phyloP scores from a whole-genome alignment of 35 echinoderm and acorn worm species.

The Anneissia japonica region DNA sequence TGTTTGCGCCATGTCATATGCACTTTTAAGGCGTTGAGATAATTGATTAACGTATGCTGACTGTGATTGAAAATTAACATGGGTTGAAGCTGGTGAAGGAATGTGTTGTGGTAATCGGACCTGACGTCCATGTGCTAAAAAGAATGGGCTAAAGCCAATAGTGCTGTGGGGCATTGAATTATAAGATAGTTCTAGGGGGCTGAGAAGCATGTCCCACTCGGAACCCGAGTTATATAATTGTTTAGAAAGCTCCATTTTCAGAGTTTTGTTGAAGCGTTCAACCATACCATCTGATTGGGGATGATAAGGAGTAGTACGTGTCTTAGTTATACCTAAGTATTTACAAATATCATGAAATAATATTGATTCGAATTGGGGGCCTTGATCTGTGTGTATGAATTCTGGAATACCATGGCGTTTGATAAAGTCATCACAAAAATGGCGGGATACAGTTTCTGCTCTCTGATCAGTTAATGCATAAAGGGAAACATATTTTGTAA shows the following conservation, averaged over 20 bases:
- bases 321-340: conserved; percentile 10
- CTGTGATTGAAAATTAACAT: too few relatives aligned
- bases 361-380: not conserved
- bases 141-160: conserved; percentile 15
- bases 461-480: conserved; percentile 42
- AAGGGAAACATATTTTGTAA: conserved; percentile 60
- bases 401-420: not conserved
- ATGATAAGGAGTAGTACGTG: conserved; percentile 34
- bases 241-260: conserved; percentile 23
- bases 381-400: conserved; percentile 22
- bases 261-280: conserved; percentile 19
- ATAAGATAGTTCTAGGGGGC: conserved; percentile 27
- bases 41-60: too few relatives aligned
- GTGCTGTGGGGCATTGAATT: conserved; percentile 12
- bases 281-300: conserved; percentile 25
- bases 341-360: conserved; percentile 19
- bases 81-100: too few relatives aligned
- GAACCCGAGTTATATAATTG: conserved; percentile 1
- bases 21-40: too few relatives aligned
- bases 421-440: too few relatives aligned
- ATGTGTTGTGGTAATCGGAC: conserved; percentile 4
- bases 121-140: conserved; percentile 21
- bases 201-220: conserved; percentile 22
- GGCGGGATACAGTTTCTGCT: conserved; percentile 45
- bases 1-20: too few relatives aligned